These are phyloP conservation scores for Tetropium fuscum DNA, from an alignment of 2,888 invertebrate species.

Conservation along the genomic window DNA sequence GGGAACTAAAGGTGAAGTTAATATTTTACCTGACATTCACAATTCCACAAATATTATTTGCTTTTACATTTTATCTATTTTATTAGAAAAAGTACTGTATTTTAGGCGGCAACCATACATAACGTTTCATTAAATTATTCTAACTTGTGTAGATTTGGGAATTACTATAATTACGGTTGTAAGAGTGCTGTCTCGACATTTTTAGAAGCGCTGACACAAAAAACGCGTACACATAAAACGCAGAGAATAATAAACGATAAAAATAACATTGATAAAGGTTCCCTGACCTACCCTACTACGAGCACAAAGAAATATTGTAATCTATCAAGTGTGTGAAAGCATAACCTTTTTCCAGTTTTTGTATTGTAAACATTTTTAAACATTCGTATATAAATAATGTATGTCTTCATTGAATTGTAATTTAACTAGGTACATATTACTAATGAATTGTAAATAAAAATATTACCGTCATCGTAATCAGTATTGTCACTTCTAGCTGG, in stretches of 20 bases:
- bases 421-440: background rate
- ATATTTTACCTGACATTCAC: too few species aligned
- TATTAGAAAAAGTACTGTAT: background rate
- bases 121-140: background rate
- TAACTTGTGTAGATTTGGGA: background rate
- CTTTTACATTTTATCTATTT: background rate
- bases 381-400: slow-evolving; percentile 12
- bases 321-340: slow-evolving; percentile 50
- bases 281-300: slow-evolving; percentile 61
- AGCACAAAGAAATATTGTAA: slow-evolving; percentile 52
- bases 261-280: slow-evolving; percentile 61
- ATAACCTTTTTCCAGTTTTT: slow-evolving; percentile 35
- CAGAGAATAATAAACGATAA: slow-evolving; percentile 47
- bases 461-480: background rate
- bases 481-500: too few species aligned
- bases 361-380: slow-evolving; percentile 38
- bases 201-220: slow-evolving; percentile 41
- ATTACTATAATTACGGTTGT: too few species aligned
- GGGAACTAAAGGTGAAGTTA: too few species aligned
- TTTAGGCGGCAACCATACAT: background rate
- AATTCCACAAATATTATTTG: too few species aligned
- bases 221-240: slow-evolving; percentile 38
- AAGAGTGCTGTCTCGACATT: slow-evolving; percentile 16
- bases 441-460: background rate
- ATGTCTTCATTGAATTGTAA: slow-evolving; percentile 23